phyloP scores from a whole-genome alignment of 2,113 vertebrate species.

The Ia io region DNA sequence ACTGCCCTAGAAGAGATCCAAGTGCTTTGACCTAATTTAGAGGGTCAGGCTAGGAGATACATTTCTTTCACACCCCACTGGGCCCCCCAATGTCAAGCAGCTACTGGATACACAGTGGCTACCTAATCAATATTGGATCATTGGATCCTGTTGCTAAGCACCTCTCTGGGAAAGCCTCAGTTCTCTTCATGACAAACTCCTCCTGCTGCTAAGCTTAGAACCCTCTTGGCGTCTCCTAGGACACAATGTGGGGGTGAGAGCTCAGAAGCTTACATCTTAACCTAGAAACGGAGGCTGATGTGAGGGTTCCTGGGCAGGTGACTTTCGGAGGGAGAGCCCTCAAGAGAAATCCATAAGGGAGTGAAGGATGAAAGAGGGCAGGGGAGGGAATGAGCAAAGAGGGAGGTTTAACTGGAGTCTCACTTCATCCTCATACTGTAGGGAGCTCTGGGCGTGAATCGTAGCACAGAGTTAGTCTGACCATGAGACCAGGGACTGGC shows the following conservation, averaged over 20 bases:
- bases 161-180: not conserved
- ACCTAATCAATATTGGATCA: not conserved
- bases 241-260: no score
- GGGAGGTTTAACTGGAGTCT: not conserved
- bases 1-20: not conserved
- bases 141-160: not conserved
- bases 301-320: not conserved
- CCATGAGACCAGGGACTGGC: not conserved
- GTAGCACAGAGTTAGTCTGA: not conserved
- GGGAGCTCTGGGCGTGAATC: fast-evolving
- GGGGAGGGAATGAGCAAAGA: not conserved
- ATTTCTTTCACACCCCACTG: not conserved
- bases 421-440: not conserved
- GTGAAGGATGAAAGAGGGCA: not conserved
- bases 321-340: not conserved
- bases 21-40: not conserved
- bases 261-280: not conserved
- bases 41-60: not conserved
- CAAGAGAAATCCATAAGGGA: not conserved
- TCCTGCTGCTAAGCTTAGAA: not conserved
- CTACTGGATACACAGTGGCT: fast-evolving
- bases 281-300: not conserved
- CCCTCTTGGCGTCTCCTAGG: not conserved
- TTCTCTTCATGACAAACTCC: not conserved
- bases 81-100: not conserved